Percentiles rank a stretch among this genome's conserved stretches.
phyloP scores from a whole-genome alignment of 64 coral and sea anemone species.

The Actinia tenebrosa region DNA sequence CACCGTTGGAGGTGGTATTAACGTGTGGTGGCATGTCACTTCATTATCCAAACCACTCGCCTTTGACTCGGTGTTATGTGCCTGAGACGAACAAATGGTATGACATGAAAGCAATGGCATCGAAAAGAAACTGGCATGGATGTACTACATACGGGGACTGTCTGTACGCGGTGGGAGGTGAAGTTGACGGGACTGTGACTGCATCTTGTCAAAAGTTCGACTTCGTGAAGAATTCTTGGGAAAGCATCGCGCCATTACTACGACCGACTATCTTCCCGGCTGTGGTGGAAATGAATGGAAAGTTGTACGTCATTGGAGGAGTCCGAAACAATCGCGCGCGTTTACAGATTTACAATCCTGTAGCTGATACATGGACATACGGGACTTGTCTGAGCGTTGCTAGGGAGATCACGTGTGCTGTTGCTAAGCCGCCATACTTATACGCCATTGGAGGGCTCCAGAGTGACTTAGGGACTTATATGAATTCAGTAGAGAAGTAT shows the following conservation, averaged over 20 bases:
- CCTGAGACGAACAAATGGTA: conserved; percentile 24
- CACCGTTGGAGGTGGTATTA: neutral
- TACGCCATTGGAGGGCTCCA: conserved; percentile 50
- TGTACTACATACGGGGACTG: neutral
- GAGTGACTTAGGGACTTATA: conserved; percentile 27
- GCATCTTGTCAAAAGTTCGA: neutral
- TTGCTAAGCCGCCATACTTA: conserved; percentile 39
- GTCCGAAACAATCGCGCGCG: conserved; percentile 23
- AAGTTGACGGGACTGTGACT: neutral
- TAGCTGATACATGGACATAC: conserved; percentile 26
- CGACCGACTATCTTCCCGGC: neutral
- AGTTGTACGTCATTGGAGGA: conserved; percentile 44
- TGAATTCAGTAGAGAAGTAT: conserved; percentile 50
- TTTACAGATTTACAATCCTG: conserved; percentile 22
- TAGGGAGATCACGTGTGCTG: conserved; percentile 40
- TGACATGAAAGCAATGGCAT: conserved; percentile 14
- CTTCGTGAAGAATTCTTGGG: neutral
- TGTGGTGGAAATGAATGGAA: neutral
- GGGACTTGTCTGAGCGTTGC: conserved; percentile 27
- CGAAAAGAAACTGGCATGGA: conserved; percentile 12
- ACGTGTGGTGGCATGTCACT: conserved; percentile 8
- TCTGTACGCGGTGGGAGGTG: conserved; percentile 19
- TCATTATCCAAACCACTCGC: neutral
- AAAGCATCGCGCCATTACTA: neutral
- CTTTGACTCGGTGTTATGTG: neutral